Base-by-base conservation (phyloP, 2,797 vertebrate species). In the Notolabrus celidotus region DNA sequence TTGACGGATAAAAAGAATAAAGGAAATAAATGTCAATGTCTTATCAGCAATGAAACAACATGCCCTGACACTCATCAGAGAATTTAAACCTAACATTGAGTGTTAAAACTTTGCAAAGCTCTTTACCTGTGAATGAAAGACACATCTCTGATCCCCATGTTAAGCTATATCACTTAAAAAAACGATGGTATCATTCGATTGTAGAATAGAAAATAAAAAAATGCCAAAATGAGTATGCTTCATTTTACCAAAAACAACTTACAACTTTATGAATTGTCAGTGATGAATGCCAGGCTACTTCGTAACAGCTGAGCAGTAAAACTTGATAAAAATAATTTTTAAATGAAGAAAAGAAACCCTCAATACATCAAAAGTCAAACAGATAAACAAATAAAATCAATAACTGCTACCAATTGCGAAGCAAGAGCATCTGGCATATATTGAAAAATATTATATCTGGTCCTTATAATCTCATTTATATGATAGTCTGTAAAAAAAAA, bases 341-440 rank as follows among this genome's bases (percentile, higher is more conserved):
- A 80, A 83, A 87, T 89, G 50, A 86, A 36, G 34, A 36, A 36
- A 91, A 91, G 65, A 87, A 90, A 84, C 79, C 57, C 70, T 80
- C 42, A 69, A 63, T 67, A 67, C 82, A 88, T 83, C 69, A 76
- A 85, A 80, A 89, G 78, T 83, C 72, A 85, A 85, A 71, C 47
- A 80, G 72, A 93, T 80, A 89, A 89, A 92, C 77, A 92, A 88
- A 94, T 84, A 89, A 85, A 90, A 88, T 77, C 86, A 90, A 85
- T 82, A 85, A 91, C 71, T 77, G 64, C 88, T 80, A 89, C 88
- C 80, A 89, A 93, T 79, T 90, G 92, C 86, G 86, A 88, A 88
- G 92, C 74, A 91, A 87, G 91, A 93, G 91, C 95, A 97, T 95
- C 95, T 97, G 95, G 90, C 94, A 92, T 83, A 90, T 87, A 89